phyloP scores from a whole-genome alignment of 2,113 vertebrate genomes.

The Ovis canadensis region DNA sequence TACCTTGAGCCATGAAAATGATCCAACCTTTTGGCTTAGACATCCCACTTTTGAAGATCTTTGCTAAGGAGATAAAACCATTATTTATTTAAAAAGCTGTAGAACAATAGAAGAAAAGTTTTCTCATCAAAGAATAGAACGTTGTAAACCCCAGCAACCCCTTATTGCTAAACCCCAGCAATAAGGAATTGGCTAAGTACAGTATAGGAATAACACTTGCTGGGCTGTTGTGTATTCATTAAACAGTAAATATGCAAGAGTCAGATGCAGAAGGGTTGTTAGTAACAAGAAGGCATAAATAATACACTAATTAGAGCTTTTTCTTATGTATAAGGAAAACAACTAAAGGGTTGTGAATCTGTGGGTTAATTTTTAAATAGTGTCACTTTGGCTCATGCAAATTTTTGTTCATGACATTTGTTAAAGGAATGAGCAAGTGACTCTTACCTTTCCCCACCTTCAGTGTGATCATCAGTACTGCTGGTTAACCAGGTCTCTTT shows the following conservation, averaged over 20 bases:
- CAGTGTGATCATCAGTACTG: background rate
- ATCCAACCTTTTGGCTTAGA: background rate
- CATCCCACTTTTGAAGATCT: background rate
- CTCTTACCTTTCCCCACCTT: background rate
- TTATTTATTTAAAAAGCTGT: background rate
- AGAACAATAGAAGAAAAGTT: background rate
- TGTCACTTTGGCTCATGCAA: constrained; percentile 6
- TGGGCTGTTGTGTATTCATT: background rate
- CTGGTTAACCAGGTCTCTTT: background rate
- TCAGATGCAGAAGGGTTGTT: background rate
- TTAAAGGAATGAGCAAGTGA: background rate
- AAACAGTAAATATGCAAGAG: background rate
- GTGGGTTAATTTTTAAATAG: background rate
- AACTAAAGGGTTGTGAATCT: background rate
- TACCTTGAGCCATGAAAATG: background rate
- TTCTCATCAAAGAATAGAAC: background rate
- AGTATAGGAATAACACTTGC: background rate
- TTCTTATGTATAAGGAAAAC: background rate
- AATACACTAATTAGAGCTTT: background rate
- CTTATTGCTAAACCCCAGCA: background rate
- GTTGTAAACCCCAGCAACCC: background rate
- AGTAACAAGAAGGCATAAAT: background rate
- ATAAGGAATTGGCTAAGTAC: background rate
- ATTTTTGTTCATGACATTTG: constrained; percentile 1
- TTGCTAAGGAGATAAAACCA: background rate